Evolutionary conservation across 2,113 vertebrate genomes (phyloP).

Genomic region (Ornithorhynchus anatinus): DNA sequence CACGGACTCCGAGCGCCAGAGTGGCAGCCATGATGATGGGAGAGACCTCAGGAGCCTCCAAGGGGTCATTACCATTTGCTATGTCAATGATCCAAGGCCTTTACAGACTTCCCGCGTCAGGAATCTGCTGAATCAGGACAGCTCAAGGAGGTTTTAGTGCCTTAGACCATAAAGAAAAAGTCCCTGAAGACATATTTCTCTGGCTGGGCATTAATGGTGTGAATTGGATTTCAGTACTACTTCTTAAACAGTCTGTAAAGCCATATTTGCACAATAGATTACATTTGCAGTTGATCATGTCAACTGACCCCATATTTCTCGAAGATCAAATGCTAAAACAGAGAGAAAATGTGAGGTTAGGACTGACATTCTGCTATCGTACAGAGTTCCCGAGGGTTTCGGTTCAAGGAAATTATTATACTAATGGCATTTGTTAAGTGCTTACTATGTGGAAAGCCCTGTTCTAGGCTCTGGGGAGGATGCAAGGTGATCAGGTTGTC

Average conservation of each 20-base stretch:
- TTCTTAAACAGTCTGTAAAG: conserved; percentile 20
- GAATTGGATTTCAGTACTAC: neutral
- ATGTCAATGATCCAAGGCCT: neutral
- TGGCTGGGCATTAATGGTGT: neutral
- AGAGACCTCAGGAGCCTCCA: neutral
- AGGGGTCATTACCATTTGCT: neutral
- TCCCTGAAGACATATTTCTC: neutral
- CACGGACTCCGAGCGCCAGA: neutral
- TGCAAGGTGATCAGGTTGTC: too few relatives aligned
- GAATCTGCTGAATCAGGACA: neutral
- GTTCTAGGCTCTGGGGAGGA: neutral
- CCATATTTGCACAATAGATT: neutral
- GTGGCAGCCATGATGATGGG: neutral
- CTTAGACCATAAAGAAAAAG: neutral
- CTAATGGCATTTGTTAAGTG: too few relatives aligned
- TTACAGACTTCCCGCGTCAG: neutral
- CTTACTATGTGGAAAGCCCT: neutral
- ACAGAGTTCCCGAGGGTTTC: neutral
- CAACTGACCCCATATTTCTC: neutral
- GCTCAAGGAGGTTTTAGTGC: neutral
- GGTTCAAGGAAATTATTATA: neutral
- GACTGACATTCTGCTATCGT: neutral
- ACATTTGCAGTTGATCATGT: neutral
- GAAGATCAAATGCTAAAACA: conserved; percentile 30
- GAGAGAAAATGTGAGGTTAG: neutral